Conservation (phyloP, 2,888 invertebrate genomes). For the Eutolmus rufibarbis region DNA sequence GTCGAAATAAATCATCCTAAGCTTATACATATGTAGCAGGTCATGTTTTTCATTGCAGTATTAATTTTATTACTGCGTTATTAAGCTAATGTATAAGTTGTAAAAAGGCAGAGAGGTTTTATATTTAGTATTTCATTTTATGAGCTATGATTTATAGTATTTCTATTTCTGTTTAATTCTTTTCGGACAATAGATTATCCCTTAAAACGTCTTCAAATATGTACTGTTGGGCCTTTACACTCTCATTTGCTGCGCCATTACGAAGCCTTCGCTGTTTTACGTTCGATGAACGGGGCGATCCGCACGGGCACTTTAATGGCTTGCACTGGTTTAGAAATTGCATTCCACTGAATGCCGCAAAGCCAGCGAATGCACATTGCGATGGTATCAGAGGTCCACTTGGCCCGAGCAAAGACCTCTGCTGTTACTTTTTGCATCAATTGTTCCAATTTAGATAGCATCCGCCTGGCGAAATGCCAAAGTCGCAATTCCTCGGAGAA, state of each 20-base stretch:
- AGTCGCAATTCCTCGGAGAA: background rate
- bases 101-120: background rate
- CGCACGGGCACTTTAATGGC: background rate
- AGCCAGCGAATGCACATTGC: background rate
- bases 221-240: background rate
- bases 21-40: background rate
- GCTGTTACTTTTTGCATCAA: slow-evolving; percentile 25
- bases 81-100: slow-evolving; percentile 3
- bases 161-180: background rate
- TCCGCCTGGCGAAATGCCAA: slow-evolving; percentile 34
- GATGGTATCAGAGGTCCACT: slow-evolving; percentile 9
- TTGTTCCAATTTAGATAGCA: slow-evolving; percentile 47
- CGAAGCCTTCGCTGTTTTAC: background rate
- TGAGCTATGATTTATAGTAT: background rate
- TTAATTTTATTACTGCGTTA: background rate
- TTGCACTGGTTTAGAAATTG: slow-evolving; percentile 31
- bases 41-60: background rate
- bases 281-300: background rate
- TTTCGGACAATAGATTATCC: background rate
- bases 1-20: slow-evolving; percentile 4
- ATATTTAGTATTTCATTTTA: background rate
- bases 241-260: background rate
- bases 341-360: background rate
- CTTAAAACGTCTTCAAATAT: background rate
- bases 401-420: background rate